Evolutionary conservation across 1,140 invertebrate species (phyloP).

Genomic region (Zaprionus camerounensis): DNA sequence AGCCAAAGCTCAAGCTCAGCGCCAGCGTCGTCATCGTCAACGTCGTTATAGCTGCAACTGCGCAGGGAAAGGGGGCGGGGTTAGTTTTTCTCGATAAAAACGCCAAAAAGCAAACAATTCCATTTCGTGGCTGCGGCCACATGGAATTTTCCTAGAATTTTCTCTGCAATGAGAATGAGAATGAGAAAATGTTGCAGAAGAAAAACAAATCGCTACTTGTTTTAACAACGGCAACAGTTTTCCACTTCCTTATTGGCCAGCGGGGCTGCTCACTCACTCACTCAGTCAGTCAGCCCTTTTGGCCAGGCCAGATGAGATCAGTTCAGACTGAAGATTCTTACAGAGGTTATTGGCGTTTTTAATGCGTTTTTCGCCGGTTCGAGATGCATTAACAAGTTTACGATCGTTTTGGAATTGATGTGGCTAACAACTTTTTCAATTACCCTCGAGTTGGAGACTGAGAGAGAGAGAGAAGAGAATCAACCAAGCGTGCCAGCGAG

Average conservation of each 20-base stretch:
- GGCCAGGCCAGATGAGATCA: not conserved
- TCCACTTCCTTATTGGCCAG: conserved; percentile 68
- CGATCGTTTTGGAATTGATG: conserved; percentile 75
- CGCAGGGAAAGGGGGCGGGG: not conserved
- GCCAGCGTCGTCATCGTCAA: conserved; percentile 10
- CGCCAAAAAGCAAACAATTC: conserved; percentile 48
- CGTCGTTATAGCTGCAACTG: conserved; percentile 18
- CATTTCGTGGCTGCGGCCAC: conserved; percentile 44
- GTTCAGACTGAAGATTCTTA: conserved; percentile 8
- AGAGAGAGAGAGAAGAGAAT: conserved; percentile 3
- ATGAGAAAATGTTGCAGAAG: conserved; percentile 30
- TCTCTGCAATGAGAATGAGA: conserved; percentile 21
- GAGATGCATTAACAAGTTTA: conserved; percentile 74
- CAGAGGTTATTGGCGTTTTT: conserved; percentile 57
- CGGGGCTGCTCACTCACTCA: not conserved
- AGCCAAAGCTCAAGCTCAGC: conserved; percentile 22
- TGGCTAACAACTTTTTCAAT: conserved; percentile 81
- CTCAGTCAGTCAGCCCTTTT: conserved; percentile 39
- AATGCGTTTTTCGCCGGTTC: conserved; percentile 51
- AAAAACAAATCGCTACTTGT: conserved; percentile 60
- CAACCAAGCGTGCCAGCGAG: not conserved
- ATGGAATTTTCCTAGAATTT: conserved; percentile 48
- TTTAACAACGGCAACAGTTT: conserved; percentile 34
- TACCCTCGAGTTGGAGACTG: conserved; percentile 32
- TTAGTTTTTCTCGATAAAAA: conserved; percentile 36